phyloP scores from a whole-genome alignment of 2,797 vertebrate species.

The Miichthys miiuy region DNA sequence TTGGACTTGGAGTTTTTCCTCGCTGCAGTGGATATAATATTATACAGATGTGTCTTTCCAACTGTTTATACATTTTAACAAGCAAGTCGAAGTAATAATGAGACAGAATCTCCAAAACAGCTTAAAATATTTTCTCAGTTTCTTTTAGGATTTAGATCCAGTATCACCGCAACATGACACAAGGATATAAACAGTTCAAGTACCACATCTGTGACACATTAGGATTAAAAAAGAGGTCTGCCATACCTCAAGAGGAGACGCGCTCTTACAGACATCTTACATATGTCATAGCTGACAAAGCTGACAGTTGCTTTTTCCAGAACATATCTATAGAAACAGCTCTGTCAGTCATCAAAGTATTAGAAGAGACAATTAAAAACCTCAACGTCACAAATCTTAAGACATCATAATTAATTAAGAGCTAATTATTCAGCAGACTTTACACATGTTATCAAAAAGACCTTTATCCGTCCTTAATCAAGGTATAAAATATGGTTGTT shows the following conservation, averaged over 20 bases:
- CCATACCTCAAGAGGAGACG: background rate
- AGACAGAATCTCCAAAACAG: slow-evolving; percentile 20
- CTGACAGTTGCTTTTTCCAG: slow-evolving; percentile 5
- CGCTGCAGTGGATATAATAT: slow-evolving; percentile 38
- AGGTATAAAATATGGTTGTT: background rate
- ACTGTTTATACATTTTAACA: slow-evolving; percentile 39
- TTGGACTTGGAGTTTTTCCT: slow-evolving; percentile 13
- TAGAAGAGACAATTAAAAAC: slow-evolving; percentile 12
- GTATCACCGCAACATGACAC: slow-evolving; percentile 20
- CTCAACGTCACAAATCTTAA: slow-evolving; percentile 15
- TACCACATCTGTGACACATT: slow-evolving; percentile 49
- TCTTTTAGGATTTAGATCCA: slow-evolving; percentile 35
- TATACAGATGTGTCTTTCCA: slow-evolving; percentile 55
- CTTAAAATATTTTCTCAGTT: slow-evolving; percentile 20
- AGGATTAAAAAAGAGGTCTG: slow-evolving; percentile 1
- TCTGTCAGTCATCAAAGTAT: slow-evolving; percentile 15
- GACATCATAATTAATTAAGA: slow-evolving; percentile 22
- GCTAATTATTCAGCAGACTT: slow-evolving; percentile 31
- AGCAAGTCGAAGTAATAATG: slow-evolving; percentile 12
- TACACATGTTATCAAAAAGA: slow-evolving; percentile 6
- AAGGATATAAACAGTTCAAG: slow-evolving; percentile 11
- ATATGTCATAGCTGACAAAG: background rate
- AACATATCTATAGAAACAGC: background rate
- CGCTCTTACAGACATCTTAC: slow-evolving; percentile 10
- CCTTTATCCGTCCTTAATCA: background rate